These are phyloP conservation scores for Hemiscyllium ocellatum DNA, from an alignment of 2,113 vertebrate species.

Conservation along the genomic window DNA sequence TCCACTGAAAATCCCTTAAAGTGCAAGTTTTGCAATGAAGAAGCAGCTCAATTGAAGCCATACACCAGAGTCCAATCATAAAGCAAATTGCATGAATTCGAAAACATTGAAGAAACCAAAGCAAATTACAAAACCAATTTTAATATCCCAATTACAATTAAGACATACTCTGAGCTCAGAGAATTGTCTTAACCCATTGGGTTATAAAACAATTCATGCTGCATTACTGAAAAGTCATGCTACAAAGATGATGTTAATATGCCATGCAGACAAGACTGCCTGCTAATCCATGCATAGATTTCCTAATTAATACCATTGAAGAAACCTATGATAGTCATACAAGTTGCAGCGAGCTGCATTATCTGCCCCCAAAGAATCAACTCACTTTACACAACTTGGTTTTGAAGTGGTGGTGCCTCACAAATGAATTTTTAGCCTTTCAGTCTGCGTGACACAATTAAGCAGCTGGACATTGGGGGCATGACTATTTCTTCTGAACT, in stretches of 20 bases:
- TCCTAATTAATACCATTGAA: too few relatives aligned
- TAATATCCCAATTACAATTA: not conserved
- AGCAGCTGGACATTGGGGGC: not conserved
- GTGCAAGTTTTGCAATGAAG: not conserved
- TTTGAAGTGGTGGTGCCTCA: too few relatives aligned
- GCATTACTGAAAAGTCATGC: too few relatives aligned
- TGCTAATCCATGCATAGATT: too few relatives aligned
- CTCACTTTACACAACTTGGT: too few relatives aligned
- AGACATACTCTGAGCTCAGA: not conserved
- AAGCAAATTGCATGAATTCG: not conserved
- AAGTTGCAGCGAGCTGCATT: too few relatives aligned
- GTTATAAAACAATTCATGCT: not conserved
- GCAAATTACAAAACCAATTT: not conserved
- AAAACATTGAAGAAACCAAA: not conserved
- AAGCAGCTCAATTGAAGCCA: not conserved
- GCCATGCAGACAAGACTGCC: too few relatives aligned
- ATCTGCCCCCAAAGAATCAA: too few relatives aligned
- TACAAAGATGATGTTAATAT: too few relatives aligned
- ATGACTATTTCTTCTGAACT: not conserved
- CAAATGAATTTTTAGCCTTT: not conserved
- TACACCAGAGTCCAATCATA: not conserved
- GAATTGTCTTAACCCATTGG: not conserved
- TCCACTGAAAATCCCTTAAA: not conserved
- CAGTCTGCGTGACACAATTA: not conserved
- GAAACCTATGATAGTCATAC: too few relatives aligned